Percentiles rank a stretch among this genome's conserved stretches.
phyloP scores from a whole-genome alignment of 2,888 invertebrate species.

The Hydroisotoma schaefferi region DNA sequence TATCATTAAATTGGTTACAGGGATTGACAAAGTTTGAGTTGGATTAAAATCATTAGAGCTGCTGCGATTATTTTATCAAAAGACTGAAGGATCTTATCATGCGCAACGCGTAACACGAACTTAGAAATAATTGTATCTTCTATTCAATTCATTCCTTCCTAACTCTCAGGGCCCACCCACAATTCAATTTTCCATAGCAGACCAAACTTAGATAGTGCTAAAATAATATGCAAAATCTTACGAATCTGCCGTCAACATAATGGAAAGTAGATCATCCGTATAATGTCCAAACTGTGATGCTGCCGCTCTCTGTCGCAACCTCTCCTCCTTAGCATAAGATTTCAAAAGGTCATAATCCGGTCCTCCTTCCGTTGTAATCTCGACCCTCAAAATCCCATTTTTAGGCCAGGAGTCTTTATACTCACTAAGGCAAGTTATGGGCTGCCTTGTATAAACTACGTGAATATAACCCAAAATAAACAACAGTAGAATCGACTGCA shows the following conservation, averaged over 20 bases:
- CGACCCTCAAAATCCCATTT: constrained; percentile 83
- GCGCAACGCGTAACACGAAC: no score
- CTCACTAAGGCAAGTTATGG: constrained; percentile 87
- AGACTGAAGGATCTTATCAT: no score
- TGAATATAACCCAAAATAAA: constrained; percentile 73
- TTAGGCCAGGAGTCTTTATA: constrained; percentile 88
- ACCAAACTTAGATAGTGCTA: neutral
- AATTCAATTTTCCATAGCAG: no score
- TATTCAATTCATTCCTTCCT: no score
- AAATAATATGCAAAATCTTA: constrained; percentile 34
- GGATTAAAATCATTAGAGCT: neutral
- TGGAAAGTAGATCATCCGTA: constrained; percentile 44
- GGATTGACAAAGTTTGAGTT: neutral
- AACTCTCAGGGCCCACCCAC: no score
- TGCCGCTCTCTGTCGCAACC: constrained; percentile 60
- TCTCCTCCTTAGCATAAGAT: constrained; percentile 77
- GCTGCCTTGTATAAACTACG: constrained; percentile 84
- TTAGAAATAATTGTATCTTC: no score
- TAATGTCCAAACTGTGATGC: constrained; percentile 43
- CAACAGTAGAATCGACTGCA: constrained; percentile 53
- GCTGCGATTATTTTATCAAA: neutral
- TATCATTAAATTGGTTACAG: constrained; percentile 9
- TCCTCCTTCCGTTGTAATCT: constrained; percentile 69
- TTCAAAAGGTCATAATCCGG: constrained; percentile 74
- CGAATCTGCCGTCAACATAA: constrained; percentile 46